These are phyloP conservation scores for Propithecus perrieri DNA, from an alignment of 2,797 vertebrate species.

Conservation along the genomic window DNA sequence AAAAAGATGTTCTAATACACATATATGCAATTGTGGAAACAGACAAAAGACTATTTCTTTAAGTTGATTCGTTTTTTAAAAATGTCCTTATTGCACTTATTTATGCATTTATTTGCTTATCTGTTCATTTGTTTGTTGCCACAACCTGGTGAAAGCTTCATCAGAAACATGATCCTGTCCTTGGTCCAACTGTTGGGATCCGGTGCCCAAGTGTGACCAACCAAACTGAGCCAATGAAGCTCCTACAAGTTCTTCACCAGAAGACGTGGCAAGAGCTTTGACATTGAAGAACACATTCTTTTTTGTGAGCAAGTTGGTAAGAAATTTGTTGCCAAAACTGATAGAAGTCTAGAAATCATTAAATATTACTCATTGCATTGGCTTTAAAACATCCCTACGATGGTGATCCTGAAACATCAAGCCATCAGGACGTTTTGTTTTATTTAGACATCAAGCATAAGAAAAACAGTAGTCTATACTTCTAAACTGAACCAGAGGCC, in stretches of 20 bases:
- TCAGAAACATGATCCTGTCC: not conserved
- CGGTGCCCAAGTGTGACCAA: not conserved
- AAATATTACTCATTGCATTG: not conserved
- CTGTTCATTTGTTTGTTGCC: not conserved
- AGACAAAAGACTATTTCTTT: not conserved
- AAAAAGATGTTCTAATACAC: not conserved
- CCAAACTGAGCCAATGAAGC: not conserved
- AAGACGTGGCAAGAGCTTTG: not conserved
- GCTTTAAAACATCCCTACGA: not conserved
- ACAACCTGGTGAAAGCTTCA: constrained; percentile 21
- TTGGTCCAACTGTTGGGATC: not conserved
- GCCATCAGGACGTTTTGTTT: not conserved
- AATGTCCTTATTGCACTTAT: not conserved
- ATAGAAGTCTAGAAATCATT: not conserved
- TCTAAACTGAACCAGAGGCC: not conserved
- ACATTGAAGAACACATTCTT: not conserved
- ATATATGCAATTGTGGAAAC: not conserved
- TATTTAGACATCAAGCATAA: not conserved
- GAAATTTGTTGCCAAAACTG: not conserved
- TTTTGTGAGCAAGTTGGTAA: not conserved
- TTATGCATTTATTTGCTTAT: not conserved
- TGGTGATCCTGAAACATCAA: not conserved
- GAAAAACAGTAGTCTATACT: not conserved
- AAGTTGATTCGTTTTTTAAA: not conserved
- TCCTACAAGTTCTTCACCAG: not conserved